These are phyloP conservation scores for Craterocephalus amniculus DNA, from an alignment of 2,797 vertebrate genomes.

Conservation along the genomic window DNA sequence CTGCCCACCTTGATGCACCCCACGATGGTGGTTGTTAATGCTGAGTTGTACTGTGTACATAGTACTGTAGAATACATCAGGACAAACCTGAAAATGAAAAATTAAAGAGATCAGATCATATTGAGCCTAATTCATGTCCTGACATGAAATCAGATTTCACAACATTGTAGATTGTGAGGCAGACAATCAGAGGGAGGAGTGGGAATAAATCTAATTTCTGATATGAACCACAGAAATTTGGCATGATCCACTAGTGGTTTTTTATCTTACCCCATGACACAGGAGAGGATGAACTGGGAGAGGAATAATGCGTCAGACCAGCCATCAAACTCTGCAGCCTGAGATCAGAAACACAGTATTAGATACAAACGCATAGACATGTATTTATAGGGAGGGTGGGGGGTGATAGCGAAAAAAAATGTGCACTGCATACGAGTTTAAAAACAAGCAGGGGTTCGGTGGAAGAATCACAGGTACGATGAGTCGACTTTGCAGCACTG, in stretches of 20 bases:
- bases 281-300: slow-evolving; percentile 90
- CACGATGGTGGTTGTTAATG: slow-evolving; percentile 95
- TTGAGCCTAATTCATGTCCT: neutral
- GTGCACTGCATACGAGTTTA: neutral
- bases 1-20: slow-evolving; percentile 94
- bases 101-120: neutral
- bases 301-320: slow-evolving; percentile 92
- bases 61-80: slow-evolving; percentile 96
- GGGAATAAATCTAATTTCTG: slow-evolving; percentile 1
- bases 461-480: neutral
- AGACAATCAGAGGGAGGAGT: neutral
- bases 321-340: slow-evolving; percentile 92
- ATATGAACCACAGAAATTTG: slow-evolving; percentile 1
- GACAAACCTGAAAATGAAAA: slow-evolving; percentile 85
- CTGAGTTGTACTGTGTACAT: slow-evolving; percentile 97
- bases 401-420: too few relatives aligned
- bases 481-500: neutral
- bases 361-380: neutral
- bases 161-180: neutral
- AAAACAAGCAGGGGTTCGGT: neutral
- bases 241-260: slow-evolving; percentile 10
- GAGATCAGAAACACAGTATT: slow-evolving; percentile 11
- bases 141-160: slow-evolving; percentile 22
- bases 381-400: too few relatives aligned
- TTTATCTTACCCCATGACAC: slow-evolving; percentile 93